These are phyloP conservation scores for Phoxinus dragarum DNA, from an alignment of 2,797 vertebrate genomes.

Conservation along the genomic window DNA sequence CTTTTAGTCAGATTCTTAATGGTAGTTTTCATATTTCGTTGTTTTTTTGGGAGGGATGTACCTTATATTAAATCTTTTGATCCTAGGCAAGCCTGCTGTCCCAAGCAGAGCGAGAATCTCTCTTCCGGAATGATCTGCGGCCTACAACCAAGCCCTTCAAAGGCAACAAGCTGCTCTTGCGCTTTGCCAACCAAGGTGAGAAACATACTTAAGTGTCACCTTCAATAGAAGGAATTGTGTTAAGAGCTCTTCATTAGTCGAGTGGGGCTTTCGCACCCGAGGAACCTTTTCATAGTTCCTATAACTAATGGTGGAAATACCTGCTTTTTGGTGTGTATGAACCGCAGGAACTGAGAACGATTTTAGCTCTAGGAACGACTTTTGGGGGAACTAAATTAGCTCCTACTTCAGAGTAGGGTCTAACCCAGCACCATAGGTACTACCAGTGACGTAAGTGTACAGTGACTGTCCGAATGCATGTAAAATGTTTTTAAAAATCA, in stretches of 20 bases:
- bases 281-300: too few relatives aligned
- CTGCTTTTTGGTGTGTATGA: too few relatives aligned
- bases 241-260: not conserved
- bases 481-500: too few relatives aligned
- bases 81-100: constrained; percentile 86
- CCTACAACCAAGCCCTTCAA: constrained; percentile 88
- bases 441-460: too few relatives aligned
- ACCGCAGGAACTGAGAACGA: too few relatives aligned
- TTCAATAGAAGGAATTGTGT: constrained; percentile 5
- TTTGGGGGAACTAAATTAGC: too few relatives aligned
- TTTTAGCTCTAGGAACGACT: too few relatives aligned
- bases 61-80: constrained; percentile 12
- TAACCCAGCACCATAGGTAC: too few relatives aligned
- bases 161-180: constrained; percentile 92
- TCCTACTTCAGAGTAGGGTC: too few relatives aligned
- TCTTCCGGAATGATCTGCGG: constrained; percentile 92
- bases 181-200: constrained; percentile 93
- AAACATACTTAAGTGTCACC: not conserved
- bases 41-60: not conserved
- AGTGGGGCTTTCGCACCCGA: too few relatives aligned
- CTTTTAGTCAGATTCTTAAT: not conserved
- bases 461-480: too few relatives aligned
- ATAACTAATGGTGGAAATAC: too few relatives aligned
- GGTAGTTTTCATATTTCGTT: not conserved
- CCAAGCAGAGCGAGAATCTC: constrained; percentile 86